Conservation (phyloP, 2,797 vertebrate species). For the Oryzias dopingdopingensis region DNA sequence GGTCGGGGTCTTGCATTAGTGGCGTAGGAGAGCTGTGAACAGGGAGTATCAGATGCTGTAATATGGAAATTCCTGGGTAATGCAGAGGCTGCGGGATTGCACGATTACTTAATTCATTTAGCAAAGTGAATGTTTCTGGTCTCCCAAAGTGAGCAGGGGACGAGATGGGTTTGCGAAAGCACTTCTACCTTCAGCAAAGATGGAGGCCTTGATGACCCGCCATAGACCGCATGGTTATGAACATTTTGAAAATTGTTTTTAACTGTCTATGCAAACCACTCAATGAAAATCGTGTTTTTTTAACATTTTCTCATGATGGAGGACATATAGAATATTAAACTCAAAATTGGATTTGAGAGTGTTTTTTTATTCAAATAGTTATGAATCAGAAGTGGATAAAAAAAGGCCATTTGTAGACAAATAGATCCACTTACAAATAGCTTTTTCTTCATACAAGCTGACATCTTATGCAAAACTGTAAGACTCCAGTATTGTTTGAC, state of each 20-base stretch:
- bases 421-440: too few relatives aligned
- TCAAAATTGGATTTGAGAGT: too few relatives aligned
- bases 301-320: too few relatives aligned
- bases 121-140: constrained; percentile 74
- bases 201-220: constrained; percentile 47
- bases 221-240: too few relatives aligned
- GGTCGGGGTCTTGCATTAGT: constrained; percentile 78
- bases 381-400: too few relatives aligned
- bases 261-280: too few relatives aligned
- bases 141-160: constrained; percentile 71
- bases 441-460: constrained; percentile 17
- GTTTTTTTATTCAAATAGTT: too few relatives aligned
- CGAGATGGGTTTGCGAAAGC: constrained; percentile 4
- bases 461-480: neutral
- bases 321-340: too few relatives aligned
- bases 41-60: constrained; percentile 87
- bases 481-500: constrained; percentile 36
- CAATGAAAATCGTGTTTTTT: too few relatives aligned
- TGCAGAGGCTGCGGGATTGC: constrained; percentile 79
- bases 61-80: constrained; percentile 88
- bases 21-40: constrained; percentile 75
- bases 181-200: constrained; percentile 54
- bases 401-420: too few relatives aligned
- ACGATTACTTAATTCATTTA: constrained; percentile 87
- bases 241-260: too few relatives aligned